Evolutionary conservation across 1,140 invertebrate species (phyloP), one percentile per base, ranked within the genome.

Genomic region (Cotesia chilonis): DNA sequence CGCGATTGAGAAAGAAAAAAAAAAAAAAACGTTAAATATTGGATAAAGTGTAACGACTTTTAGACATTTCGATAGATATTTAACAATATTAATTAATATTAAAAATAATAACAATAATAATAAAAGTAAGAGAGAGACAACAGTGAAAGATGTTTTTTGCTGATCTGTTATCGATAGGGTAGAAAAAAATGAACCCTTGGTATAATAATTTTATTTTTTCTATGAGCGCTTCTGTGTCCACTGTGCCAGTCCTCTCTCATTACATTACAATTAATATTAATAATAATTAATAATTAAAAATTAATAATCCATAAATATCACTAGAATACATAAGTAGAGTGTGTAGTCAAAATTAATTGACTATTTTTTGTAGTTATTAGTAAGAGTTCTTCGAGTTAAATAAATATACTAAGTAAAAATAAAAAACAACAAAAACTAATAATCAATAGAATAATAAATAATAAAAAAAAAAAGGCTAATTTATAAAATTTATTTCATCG

Each of bases 141-240:
- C 68, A 71, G 68, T 74, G 70, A 70, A 76, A 76, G 71, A 65
- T 73, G 72, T 76, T 80, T 77, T 77, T 65, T 68, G 75, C 72
- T 77, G 74, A 76, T 77, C 78, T 76, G 77, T 80, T 79, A 80
- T 79, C 76, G 74, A 78, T 77, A 61, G 77, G 74, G 73, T 67
- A 28, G 10, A 47, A 67, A 51, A 70, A 35, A 54, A 20, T 36
- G 1, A 68, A 61, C 75, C 76, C 76, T 77, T 73, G 76, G 74
- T 77, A 76, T 76, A 75, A 80, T 79, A 80, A 79, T 79, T 80
- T 80, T 79, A 80, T 80, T 80, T 80, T 80, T 80, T 77, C 77
- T 80, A 79, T 78, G 69, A 68, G 66, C 68, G 66, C 54, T 72
- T 61, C 60, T 66, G 51, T 38, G 41, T 12, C 37, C 7, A 55